A percentile compares a stretch with the other conserved stretches of the same genome.
Evolutionary conservation across 2,113 vertebrate genomes (phyloP).

Genomic region (Anoura caudifer): DNA sequence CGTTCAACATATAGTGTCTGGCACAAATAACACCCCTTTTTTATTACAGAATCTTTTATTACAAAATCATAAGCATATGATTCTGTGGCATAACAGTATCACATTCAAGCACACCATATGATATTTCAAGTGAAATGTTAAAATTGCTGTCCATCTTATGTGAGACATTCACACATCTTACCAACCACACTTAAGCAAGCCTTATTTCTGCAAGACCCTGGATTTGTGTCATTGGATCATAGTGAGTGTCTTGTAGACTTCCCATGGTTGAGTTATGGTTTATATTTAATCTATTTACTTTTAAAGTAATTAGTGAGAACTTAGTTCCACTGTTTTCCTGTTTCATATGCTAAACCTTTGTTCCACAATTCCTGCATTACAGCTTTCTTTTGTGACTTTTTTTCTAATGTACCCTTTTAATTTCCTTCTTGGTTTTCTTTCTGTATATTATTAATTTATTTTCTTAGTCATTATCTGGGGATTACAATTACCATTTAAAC

Average conservation of each 20-base stretch:
- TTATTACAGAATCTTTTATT: too few relatives aligned
- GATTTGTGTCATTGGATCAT: background rate
- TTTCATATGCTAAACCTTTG: background rate
- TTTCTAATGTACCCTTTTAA: background rate
- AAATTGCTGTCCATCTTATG: too few relatives aligned
- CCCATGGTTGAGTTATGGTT: background rate
- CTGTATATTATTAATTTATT: background rate
- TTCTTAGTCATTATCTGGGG: background rate
- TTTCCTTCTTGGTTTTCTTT: background rate
- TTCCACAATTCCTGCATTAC: background rate
- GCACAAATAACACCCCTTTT: too few relatives aligned
- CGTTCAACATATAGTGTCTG: background rate
- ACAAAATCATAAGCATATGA: too few relatives aligned
- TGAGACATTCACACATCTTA: too few relatives aligned
- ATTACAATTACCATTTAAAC: background rate
- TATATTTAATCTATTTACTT: background rate
- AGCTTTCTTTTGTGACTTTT: background rate
- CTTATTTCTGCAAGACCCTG: too few relatives aligned
- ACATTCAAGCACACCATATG: too few relatives aligned
- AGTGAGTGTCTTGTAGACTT: background rate
- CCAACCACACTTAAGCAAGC: too few relatives aligned
- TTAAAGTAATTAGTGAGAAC: background rate
- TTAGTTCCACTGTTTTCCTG: background rate
- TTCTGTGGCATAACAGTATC: too few relatives aligned
- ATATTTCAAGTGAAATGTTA: too few relatives aligned